These are phyloP conservation scores for Thymelicus sylvestris DNA, from an alignment of 2,888 invertebrate genomes.

Conservation along the genomic window DNA sequence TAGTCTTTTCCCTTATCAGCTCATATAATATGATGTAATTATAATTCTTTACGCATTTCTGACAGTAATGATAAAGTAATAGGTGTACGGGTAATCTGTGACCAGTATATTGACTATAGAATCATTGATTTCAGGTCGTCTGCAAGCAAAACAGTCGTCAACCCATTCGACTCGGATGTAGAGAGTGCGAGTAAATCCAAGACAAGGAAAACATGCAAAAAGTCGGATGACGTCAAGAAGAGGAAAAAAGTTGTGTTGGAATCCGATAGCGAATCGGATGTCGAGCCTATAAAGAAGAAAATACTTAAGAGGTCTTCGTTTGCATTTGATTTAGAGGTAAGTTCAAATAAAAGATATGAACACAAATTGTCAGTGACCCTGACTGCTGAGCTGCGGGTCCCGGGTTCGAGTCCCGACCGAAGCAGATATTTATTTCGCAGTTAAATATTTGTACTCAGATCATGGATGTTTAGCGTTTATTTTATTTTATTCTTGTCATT, in stretches of 20 bases:
- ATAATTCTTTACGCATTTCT: too few species aligned
- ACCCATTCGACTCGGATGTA: background rate
- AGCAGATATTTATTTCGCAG: background rate
- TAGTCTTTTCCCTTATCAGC: too few species aligned
- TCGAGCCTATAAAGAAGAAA: background rate
- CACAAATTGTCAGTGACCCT: background rate
- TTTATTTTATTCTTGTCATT: background rate
- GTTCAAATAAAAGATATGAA: background rate
- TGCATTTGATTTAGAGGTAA: background rate
- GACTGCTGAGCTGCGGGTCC: background rate
- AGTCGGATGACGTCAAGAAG: background rate
- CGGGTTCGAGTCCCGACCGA: background rate
- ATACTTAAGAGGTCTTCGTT: background rate
- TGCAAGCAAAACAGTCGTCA: background rate
- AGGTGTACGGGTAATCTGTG: background rate
- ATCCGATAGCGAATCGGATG: background rate
- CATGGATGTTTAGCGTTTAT: background rate
- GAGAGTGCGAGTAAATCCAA: background rate
- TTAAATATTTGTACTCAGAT: background rate
- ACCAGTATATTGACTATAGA: background rate
- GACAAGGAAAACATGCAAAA: background rate
- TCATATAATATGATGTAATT: too few species aligned
- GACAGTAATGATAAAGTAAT: background rate
- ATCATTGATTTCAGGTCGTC: background rate
- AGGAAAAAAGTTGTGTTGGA: background rate